Conservation (phyloP, 1,140 invertebrate species). For the Varroa destructor region DNA sequence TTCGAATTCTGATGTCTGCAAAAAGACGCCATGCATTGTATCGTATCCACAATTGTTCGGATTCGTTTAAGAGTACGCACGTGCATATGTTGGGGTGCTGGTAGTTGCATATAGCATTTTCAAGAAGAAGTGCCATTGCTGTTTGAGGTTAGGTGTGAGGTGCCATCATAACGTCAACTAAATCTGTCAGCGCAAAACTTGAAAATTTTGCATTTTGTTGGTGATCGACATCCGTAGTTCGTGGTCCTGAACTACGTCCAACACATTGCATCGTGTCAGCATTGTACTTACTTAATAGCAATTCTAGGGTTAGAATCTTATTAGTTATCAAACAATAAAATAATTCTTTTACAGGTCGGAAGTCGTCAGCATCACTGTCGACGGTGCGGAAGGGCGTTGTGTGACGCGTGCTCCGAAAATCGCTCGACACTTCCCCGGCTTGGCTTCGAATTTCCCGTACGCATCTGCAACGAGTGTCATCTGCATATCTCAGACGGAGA, state of each 20-base stretch:
- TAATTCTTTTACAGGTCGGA: not conserved
- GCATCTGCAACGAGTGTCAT: conserved; percentile 84
- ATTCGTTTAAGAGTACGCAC: conserved; percentile 2
- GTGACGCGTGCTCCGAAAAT: conserved; percentile 75
- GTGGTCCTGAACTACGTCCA: too few species aligned
- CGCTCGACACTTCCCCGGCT: conserved; percentile 76
- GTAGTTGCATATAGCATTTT: too few species aligned
- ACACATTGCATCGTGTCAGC: too few species aligned
- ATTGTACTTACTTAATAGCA: too few species aligned
- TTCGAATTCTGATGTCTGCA: conserved; percentile 28
- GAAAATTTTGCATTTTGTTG: too few species aligned
- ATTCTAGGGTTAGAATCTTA: too few species aligned
- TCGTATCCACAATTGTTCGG: conserved; percentile 10
- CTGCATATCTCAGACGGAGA: conserved; percentile 66
- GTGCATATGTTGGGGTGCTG: conserved; percentile 8
- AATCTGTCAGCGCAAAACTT: too few species aligned
- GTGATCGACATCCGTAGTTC: too few species aligned
- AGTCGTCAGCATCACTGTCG: conserved; percentile 37
- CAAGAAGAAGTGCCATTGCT: too few species aligned
- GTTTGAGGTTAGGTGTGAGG: too few species aligned
- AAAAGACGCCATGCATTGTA: not conserved
- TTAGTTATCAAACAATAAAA: too few species aligned
- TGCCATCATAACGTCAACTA: too few species aligned
- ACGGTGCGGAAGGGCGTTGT: conserved; percentile 77
- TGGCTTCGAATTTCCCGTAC: conserved; percentile 94